Percentiles rank a stretch among this genome's conserved stretches.
Evolutionary conservation across 2,888 invertebrate species (phyloP).

Genomic region (Conistra vaccinii): DNA sequence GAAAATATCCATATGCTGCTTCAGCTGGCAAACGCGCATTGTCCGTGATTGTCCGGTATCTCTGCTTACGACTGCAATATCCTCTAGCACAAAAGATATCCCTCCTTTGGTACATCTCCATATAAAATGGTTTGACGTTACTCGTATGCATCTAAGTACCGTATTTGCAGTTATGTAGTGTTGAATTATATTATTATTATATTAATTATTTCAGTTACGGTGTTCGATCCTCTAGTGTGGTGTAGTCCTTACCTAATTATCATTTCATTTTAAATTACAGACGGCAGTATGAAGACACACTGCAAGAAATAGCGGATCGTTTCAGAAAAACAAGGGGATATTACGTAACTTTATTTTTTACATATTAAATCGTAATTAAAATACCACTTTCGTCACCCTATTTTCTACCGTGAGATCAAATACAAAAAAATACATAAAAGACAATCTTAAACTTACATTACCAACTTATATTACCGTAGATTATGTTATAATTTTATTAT

Average conservation of each 20-base stretch:
- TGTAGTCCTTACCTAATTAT: neutral
- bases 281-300: constrained; percentile 77
- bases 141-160: neutral
- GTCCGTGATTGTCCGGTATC: neutral
- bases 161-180: neutral
- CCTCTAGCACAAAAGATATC: constrained; percentile 10
- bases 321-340: constrained; percentile 76
- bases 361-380: neutral
- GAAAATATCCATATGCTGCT: neutral
- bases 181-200: no score
- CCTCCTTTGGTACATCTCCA: neutral
- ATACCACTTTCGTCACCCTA: no score
- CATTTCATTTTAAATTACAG: constrained; percentile 70
- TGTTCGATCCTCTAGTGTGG: no score
- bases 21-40: neutral
- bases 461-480: neutral
- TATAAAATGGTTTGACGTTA: neutral
- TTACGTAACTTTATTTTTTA: constrained; percentile 69
- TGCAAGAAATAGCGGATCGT: constrained; percentile 78
- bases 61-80: constrained; percentile 28
- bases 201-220: neutral
- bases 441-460: neutral
- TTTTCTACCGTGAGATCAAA: neutral
- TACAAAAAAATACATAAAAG: neutral
- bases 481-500: neutral